Conservation (phyloP, 2,888 invertebrate genomes). For the Watsonalla binaria region DNA sequence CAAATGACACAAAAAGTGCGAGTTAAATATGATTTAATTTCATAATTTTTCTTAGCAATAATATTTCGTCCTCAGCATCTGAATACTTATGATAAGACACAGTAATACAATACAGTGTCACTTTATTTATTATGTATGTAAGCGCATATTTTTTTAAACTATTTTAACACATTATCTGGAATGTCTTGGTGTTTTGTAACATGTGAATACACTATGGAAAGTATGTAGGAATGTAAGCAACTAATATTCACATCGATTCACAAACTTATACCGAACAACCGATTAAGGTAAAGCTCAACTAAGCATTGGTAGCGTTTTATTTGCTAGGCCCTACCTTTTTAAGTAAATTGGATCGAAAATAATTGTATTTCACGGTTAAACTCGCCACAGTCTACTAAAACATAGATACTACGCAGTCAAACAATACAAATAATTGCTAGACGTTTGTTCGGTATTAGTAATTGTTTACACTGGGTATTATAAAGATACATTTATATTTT, state of each 20-base stretch:
- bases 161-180: constrained; percentile 57
- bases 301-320: not conserved
- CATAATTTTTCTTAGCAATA: constrained; percentile 77
- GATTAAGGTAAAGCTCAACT: not conserved
- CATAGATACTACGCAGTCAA: not conserved
- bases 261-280: not conserved
- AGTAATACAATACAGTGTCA: constrained; percentile 61
- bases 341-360: not conserved
- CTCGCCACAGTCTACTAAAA: not conserved
- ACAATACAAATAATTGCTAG: not conserved
- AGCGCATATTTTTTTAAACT: constrained; percentile 65
- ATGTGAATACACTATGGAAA: constrained; percentile 33
- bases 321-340: not conserved
- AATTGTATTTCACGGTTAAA: not conserved
- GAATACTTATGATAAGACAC: constrained; percentile 71
- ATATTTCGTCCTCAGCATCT: constrained; percentile 76
- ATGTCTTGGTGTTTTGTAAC: constrained; percentile 54
- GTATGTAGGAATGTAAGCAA: constrained; percentile 50
- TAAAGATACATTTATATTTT: constrained; percentile 20
- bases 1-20: constrained; percentile 45
- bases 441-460: not conserved
- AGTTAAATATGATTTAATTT: constrained; percentile 79
- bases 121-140: constrained; percentile 56
- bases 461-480: constrained; percentile 28
- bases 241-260: constrained; percentile 31